Conservation (phyloP, 2,888 invertebrate genomes). For the Nymphalis polychloros region DNA sequence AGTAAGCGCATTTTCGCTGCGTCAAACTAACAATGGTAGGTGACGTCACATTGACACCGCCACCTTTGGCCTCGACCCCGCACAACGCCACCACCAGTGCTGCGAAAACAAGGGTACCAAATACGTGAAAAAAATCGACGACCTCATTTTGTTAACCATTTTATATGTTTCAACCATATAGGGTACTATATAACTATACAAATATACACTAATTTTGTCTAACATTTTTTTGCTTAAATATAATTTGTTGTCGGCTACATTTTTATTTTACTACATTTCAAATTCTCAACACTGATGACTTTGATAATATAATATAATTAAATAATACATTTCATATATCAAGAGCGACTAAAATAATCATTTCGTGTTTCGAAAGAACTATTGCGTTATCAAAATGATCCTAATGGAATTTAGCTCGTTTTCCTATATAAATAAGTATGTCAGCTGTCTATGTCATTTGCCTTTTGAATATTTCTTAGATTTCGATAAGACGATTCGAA, state of each 20-base stretch:
- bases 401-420: neutral
- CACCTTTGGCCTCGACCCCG: slow-evolving; percentile 43
- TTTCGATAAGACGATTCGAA: slow-evolving; percentile 29
- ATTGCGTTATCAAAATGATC: neutral
- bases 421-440: neutral
- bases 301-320: no score
- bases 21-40: slow-evolving; percentile 37
- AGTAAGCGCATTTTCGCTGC: slow-evolving; percentile 31
- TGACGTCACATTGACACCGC: slow-evolving; percentile 38
- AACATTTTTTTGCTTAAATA: no score
- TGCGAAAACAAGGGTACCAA: slow-evolving; percentile 36
- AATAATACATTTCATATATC: no score
- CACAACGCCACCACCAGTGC: slow-evolving; percentile 4
- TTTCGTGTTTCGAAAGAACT: neutral
- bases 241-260: no score
- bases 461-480: slow-evolving; percentile 33
- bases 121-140: slow-evolving; percentile 2
- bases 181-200: no score
- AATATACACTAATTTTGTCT: no score
- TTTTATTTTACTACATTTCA: no score
- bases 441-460: slow-evolving; percentile 22
- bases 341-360: no score
- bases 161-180: no score
- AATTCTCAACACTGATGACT: no score
- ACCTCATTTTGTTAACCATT: no score